phyloP scores from a whole-genome alignment of 2,888 invertebrate genomes.

The Meta bourneti region DNA sequence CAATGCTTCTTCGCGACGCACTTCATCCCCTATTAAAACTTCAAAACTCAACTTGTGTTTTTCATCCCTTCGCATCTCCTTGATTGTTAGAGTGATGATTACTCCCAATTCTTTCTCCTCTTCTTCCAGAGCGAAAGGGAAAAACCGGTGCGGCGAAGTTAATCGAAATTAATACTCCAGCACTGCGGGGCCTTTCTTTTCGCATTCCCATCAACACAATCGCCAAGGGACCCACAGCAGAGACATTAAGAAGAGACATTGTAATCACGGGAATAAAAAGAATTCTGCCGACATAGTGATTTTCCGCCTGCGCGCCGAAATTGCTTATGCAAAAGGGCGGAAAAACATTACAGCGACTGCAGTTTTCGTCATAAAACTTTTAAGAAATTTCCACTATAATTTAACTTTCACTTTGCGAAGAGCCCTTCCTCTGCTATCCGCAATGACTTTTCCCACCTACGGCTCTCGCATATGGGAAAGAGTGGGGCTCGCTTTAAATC shows the following conservation, averaged over 20 bases:
- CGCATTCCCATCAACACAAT: neutral
- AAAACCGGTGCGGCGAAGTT: neutral
- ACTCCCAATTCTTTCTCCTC: no score
- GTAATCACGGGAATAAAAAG: neutral
- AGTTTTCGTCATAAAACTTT: conserved; percentile 50
- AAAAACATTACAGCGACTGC: neutral
- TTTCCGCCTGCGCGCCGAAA: conserved; percentile 18
- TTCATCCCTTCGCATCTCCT: no score
- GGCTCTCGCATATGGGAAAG: neutral
- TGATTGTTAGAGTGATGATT: no score
- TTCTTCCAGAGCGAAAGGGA: neutral
- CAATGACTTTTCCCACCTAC: conserved; percentile 39
- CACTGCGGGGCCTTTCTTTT: neutral
- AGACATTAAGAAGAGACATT: neutral
- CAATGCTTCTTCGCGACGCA: no score
- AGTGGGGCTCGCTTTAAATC: conserved; percentile 53
- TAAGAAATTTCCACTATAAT: conserved; percentile 47
- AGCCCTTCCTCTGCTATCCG: neutral
- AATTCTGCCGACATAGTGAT: conserved; percentile 11
- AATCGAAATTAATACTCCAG: conserved; percentile 23
- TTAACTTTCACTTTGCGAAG: conserved; percentile 49
- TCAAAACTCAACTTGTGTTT: no score
- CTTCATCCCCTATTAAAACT: no score
- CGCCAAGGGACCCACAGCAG: neutral
- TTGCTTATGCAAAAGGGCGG: conserved; percentile 19